These are phyloP conservation scores for Lepidothrix coronata DNA, from an alignment of 2,113 vertebrate species.

Conservation along the genomic window DNA sequence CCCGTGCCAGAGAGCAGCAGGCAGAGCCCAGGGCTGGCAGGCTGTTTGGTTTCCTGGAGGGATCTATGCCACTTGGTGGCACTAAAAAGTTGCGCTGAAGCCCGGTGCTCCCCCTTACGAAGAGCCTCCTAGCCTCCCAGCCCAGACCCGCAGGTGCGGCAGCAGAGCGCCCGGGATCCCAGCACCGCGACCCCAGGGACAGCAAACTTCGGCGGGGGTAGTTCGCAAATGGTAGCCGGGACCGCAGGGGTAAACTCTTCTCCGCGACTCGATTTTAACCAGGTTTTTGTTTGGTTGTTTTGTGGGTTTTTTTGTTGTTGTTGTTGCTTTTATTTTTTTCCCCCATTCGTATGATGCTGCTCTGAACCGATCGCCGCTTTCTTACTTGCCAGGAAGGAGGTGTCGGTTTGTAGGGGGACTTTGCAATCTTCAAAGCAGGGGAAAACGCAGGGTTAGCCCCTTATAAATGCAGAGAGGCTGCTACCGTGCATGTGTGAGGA, in stretches of 20 bases:
- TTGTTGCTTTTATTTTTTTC: background rate
- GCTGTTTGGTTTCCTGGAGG: slow-evolving; percentile 58
- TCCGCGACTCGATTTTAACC: background rate
- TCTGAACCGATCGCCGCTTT: background rate
- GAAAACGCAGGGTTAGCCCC: background rate
- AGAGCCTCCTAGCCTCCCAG: background rate
- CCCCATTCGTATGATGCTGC: background rate
- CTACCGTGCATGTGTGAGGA: background rate
- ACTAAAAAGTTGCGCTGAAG: slow-evolving; percentile 77
- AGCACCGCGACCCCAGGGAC: fast-evolving
- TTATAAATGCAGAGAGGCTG: background rate
- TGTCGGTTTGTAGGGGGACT: background rate
- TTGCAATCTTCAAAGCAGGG: background rate
- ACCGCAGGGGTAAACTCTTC: background rate
- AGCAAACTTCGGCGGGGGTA: background rate
- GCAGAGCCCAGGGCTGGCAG: slow-evolving; percentile 8
- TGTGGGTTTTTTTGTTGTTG: no score
- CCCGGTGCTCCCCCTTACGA: background rate
- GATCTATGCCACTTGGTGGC: slow-evolving; percentile 78
- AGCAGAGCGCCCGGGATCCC: background rate
- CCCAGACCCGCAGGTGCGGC: background rate
- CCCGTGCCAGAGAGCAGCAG: background rate
- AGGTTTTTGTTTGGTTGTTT: no score
- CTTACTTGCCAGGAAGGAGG: background rate
- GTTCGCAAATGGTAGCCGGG: background rate